A percentile compares a stretch with the other conserved stretches of the same genome.
These are phyloP conservation scores for Tapera naevia DNA, from an alignment of 2,797 vertebrate species.

Conservation along the genomic window DNA sequence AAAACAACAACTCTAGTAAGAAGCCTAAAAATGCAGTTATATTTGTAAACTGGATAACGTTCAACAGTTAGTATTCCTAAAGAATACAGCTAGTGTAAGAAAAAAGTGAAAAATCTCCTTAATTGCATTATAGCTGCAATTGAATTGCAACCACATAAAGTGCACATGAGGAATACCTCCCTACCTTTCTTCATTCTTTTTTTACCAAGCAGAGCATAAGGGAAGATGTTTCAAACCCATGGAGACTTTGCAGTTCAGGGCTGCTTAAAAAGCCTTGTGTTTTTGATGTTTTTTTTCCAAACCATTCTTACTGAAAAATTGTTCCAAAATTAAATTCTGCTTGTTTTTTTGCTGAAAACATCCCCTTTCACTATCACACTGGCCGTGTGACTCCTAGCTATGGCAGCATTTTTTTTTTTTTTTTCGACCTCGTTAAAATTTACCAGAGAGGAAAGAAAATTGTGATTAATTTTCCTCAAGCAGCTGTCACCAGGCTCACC, in stretches of 20 bases:
- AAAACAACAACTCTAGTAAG: not conserved
- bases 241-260: not conserved
- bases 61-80: not conserved
- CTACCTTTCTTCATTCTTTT: not conserved
- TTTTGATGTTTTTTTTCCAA: not conserved
- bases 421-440: not conserved
- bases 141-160: not conserved
- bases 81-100: not conserved
- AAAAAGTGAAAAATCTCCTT: not conserved
- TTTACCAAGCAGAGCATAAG: not conserved
- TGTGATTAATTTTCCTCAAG: not conserved
- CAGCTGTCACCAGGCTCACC: not conserved
- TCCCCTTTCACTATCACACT: not conserved
- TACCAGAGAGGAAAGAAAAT: not conserved
- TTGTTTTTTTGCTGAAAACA: not conserved
- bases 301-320: not conserved
- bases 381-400: not conserved
- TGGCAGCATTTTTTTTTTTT: not conserved
- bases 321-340: not conserved
- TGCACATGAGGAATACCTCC: not conserved
- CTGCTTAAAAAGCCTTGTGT: not conserved
- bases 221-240: not conserved
- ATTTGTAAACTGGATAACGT: not conserved
- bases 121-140: not conserved
- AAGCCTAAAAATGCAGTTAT: not conserved